These are phyloP conservation scores for Latheticus oryzae DNA, from an alignment of 2,888 invertebrate genomes.

Conservation along the genomic window DNA sequence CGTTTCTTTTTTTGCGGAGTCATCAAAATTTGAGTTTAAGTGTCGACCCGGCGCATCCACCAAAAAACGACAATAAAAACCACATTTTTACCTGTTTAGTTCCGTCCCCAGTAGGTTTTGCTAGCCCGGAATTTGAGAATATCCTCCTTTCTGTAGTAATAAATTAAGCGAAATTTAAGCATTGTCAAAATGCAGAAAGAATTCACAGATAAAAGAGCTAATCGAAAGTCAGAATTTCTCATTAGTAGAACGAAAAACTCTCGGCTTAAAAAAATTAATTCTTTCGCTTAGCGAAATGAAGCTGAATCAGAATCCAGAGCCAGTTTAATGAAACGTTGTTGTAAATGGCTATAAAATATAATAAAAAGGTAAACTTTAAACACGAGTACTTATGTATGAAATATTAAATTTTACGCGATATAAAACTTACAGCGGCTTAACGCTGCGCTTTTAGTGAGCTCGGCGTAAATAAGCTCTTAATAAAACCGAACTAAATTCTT, in stretches of 20 bases:
- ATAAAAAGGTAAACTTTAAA: conserved; percentile 31
- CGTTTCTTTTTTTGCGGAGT: no score
- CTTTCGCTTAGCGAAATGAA: not conserved
- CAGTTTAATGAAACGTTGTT: conserved; percentile 14
- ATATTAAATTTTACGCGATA: conserved; percentile 32
- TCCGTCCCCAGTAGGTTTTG: no score
- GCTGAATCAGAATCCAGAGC: conserved; percentile 10
- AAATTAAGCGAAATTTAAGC: no score
- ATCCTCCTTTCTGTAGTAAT: no score
- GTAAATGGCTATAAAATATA: conserved; percentile 14
- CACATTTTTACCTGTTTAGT: no score
- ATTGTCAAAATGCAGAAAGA: no score
- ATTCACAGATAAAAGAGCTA: conserved; percentile 9
- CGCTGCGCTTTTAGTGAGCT: conserved; percentile 17
- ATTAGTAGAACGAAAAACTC: conserved; percentile 5
- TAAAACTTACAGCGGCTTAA: conserved; percentile 31
- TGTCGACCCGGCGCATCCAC: conserved; percentile 10
- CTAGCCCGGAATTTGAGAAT: no score
- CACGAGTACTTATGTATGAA: conserved; percentile 22
- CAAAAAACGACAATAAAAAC: no score
- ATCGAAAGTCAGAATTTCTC: conserved; percentile 11
- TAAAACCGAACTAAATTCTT: not conserved
- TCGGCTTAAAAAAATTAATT: conserved; percentile 7
- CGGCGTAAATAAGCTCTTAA: conserved; percentile 1
- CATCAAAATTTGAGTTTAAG: no score